Base-by-base conservation (phyloP, 2,797 vertebrate genomes). In the Scarus forsteni region DNA sequence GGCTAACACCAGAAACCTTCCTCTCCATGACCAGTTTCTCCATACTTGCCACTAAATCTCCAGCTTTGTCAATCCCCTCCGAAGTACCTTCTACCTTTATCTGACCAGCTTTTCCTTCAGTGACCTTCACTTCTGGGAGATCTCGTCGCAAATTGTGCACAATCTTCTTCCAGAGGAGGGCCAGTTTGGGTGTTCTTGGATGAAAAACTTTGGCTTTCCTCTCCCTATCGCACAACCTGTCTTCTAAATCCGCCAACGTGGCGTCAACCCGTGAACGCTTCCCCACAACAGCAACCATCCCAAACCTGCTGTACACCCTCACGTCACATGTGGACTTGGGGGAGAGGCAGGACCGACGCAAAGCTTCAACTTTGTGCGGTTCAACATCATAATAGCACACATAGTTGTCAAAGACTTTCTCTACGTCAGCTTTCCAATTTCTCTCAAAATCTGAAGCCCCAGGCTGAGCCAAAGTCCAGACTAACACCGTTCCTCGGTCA, bases 231-330 rank as follows among this genome's bases (percentile, higher is more conserved):
- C 0, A 0, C 8, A 66, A 70, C 5, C 7, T n/a, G 7, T 3
- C 8, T 6, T 76, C 44, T 19, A 82, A 1, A 3, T 73, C 58
- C 40, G 8, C 42, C 69, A 89, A 52, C 64, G 8, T 59, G 49
- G 67, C 45, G 0, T 63, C 14, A 14, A 92, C 88, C 53, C 76
- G 63, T 42, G 55, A 13, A 5, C 0, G 0, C 50, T 79, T 27
- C n/a, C 91, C 90, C 19, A 92, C 91, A 14, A 89, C 70, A 44
- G 90, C 64, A 5, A 65, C 80, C 60, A 75, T 6, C 7, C 19
- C 81, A 16, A 1, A 3, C 11, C 84, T 73, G 0, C 59, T 78
- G 75, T 86, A 91, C 8, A 92, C 53, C 34, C 72, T 43, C 3
- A 42, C 54, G 0, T 57, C 38, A 57, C 18, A 11, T 43, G 54